Evolutionary conservation across 2,113 vertebrate species (phyloP).

Genomic region (Pipa parva): DNA sequence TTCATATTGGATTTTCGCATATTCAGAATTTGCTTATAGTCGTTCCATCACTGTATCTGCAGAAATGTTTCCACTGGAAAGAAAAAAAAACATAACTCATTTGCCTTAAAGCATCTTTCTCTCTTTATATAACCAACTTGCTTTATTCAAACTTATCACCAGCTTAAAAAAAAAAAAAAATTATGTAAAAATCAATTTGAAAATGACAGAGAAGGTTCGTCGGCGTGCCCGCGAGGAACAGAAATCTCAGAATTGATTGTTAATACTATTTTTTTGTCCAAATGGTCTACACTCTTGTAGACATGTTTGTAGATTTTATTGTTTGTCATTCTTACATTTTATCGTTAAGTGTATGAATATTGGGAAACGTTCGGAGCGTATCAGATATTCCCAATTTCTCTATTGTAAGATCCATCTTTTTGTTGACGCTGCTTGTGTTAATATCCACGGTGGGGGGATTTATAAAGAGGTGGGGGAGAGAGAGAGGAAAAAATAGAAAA

Average conservation of each 20-base stretch:
- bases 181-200: conserved; percentile 57
- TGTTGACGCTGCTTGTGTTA: conserved; percentile 69
- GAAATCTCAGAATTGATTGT: conserved; percentile 50
- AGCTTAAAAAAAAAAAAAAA: conserved; percentile 35
- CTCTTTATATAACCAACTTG: conserved; percentile 23
- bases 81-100: conserved; percentile 29
- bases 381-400: conserved; percentile 58
- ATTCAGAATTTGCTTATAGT: no score
- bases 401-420: conserved; percentile 71
- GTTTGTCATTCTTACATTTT: conserved; percentile 44
- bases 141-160: conserved; percentile 48
- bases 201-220: conserved; percentile 42
- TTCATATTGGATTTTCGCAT: conserved; percentile 54
- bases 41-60: conserved; percentile 42
- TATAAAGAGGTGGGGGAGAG: no score
- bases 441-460: conserved; percentile 56
- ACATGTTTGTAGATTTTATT: conserved; percentile 51
- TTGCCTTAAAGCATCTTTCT: conserved; percentile 31
- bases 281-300: conserved; percentile 43
- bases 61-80: conserved; percentile 41
- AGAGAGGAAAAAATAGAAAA: conserved; percentile 48
- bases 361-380: conserved; percentile 48
- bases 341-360: conserved; percentile 55
- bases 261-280: conserved; percentile 55
- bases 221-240: conserved; percentile 49